These are phyloP conservation scores for Nematopogon swammerdamellus DNA, from an alignment of 2,888 invertebrate genomes.

Conservation along the genomic window DNA sequence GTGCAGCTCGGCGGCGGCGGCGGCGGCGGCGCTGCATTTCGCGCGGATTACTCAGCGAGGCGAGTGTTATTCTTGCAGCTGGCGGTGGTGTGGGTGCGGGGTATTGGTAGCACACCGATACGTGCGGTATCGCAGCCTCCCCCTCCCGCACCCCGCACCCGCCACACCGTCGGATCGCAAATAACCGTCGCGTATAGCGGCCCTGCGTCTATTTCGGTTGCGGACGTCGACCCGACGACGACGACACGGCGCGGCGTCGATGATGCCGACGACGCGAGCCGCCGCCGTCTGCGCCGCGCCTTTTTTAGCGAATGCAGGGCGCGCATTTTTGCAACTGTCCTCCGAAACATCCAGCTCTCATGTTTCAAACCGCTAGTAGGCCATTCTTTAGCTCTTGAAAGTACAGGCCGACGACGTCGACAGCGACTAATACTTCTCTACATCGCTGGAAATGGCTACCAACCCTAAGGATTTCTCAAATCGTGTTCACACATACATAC, in stretches of 20 bases:
- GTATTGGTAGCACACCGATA: not conserved
- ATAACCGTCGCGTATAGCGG: not conserved
- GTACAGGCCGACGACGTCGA: too few species aligned
- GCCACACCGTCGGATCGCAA: not conserved
- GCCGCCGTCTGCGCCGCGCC: constrained; percentile 53
- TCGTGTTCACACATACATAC: too few species aligned
- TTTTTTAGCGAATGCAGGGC: constrained; percentile 48
- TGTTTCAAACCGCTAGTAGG: too few species aligned
- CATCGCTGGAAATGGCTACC: too few species aligned
- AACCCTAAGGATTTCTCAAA: too few species aligned
- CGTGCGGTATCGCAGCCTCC: too few species aligned
- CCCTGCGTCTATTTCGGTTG: not conserved
- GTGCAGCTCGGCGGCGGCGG: not conserved
- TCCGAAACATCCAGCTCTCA: too few species aligned
- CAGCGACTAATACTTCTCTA: too few species aligned
- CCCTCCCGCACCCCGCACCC: not conserved
- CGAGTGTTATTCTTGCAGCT: not conserved
- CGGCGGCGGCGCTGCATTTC: not conserved
- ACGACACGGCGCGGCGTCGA: constrained; percentile 51
- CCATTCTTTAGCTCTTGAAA: too few species aligned
- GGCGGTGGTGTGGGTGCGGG: not conserved
- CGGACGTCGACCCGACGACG: constrained; percentile 27
- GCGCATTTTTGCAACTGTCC: constrained; percentile 27
- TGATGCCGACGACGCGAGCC: constrained; percentile 35
- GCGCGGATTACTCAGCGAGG: not conserved